Evolutionary conservation across 2,888 invertebrate genomes (phyloP).

Genomic region (Hololepta plana): DNA sequence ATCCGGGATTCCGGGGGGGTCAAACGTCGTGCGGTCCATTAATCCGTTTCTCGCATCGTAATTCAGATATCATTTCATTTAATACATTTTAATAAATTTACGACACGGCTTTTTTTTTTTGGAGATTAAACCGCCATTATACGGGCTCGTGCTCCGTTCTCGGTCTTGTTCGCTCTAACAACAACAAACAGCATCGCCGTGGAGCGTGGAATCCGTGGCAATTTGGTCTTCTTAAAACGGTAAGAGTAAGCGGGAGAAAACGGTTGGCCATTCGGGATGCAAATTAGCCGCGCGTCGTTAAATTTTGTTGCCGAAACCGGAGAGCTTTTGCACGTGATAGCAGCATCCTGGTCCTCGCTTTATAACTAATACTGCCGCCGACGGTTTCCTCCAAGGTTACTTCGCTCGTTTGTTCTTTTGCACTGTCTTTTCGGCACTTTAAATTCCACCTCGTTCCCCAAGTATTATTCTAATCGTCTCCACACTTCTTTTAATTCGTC

Average conservation of each 20-base stretch:
- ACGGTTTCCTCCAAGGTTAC: too few species aligned
- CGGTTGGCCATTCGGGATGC: constrained; percentile 21
- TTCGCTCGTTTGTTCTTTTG: too few species aligned
- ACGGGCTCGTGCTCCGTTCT: too few species aligned
- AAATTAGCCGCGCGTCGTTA: constrained; percentile 25
- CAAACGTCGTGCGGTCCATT: too few species aligned
- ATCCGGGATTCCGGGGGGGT: too few species aligned
- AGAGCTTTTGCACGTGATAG: too few species aligned
- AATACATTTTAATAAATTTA: constrained; percentile 28
- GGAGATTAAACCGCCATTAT: constrained; percentile 26
- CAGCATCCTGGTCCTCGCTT: too few species aligned
- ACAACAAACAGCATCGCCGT: background rate
- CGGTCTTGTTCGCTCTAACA: background rate
- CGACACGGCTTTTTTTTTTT: constrained; percentile 21
- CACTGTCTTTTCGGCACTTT: too few species aligned
- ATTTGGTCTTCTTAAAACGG: constrained; percentile 17
- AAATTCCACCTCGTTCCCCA: too few species aligned
- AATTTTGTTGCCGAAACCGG: constrained; percentile 24
- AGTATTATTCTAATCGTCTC: too few species aligned
- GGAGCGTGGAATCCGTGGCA: constrained; percentile 3
- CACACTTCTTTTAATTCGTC: too few species aligned
- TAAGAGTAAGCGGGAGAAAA: constrained; percentile 9
- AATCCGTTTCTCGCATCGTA: constrained; percentile 13
- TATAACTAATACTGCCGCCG: too few species aligned
- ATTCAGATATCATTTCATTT: constrained; percentile 24